These are phyloP conservation scores for Synanthedon vespiformis DNA, from an alignment of 2,888 invertebrate genomes.

Conservation along the genomic window DNA sequence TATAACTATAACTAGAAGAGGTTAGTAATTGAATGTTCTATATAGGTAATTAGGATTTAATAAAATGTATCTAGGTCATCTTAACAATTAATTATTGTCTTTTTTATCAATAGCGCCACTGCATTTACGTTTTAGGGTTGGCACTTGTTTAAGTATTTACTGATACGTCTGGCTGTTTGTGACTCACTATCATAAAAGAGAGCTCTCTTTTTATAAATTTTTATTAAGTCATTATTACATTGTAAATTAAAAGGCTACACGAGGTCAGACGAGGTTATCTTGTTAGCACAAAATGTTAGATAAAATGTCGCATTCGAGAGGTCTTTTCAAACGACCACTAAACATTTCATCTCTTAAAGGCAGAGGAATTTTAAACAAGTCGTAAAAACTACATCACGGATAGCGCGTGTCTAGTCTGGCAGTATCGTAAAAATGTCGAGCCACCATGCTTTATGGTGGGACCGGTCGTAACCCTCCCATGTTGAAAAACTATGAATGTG, in stretches of 20 bases:
- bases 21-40: too few species aligned
- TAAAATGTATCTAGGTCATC: too few species aligned
- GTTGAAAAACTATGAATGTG: constrained; percentile 23
- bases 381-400: constrained; percentile 29
- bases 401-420: constrained; percentile 18
- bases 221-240: background rate
- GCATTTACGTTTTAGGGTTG: too few species aligned
- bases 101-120: too few species aligned
- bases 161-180: too few species aligned
- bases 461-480: constrained; percentile 13
- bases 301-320: constrained; percentile 8
- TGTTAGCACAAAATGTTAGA: background rate
- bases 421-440: constrained; percentile 40
- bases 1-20: too few species aligned
- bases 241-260: background rate
- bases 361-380: constrained; percentile 31
- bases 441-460: constrained; percentile 25
- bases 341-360: constrained; percentile 30
- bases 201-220: background rate
- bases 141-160: too few species aligned
- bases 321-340: constrained; percentile 13
- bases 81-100: too few species aligned
- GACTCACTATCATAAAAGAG: constrained; percentile 3
- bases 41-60: too few species aligned
- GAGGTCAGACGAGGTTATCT: background rate